Conservation (phyloP, 2,113 vertebrate genomes). For the Equus quagga region DNA sequence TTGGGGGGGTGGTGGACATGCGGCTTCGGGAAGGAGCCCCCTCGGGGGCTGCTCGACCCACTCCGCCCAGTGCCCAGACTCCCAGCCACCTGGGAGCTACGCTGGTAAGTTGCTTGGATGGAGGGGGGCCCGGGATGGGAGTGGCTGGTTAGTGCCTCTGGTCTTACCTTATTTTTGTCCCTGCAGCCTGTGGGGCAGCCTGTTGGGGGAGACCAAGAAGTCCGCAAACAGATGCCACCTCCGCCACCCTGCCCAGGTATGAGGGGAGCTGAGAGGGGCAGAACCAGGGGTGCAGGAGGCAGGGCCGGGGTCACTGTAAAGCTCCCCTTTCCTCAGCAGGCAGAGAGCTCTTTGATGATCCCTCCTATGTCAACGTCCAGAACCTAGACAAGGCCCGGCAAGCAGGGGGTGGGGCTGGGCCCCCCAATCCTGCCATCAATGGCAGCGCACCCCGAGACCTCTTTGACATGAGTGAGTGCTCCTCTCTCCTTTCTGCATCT, state of each 20-base stretch:
- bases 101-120: constrained; percentile 86
- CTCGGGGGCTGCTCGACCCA: constrained; percentile 49
- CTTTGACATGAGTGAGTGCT: constrained; percentile 96
- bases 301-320: neutral
- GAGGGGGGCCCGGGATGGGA: neutral
- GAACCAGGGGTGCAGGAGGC: neutral
- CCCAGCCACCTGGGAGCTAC: constrained; percentile 92
- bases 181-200: constrained; percentile 86
- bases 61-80: constrained; percentile 70
- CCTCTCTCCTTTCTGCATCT: neutral
- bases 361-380: constrained; percentile 97
- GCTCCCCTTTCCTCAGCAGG: constrained; percentile 56
- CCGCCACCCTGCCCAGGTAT: constrained; percentile 82
- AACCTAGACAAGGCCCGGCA: constrained; percentile 92
- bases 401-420: neutral
- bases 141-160: neutral
- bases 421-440: constrained; percentile 86
- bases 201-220: constrained; percentile 73
- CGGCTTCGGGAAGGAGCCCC: constrained; percentile 87
- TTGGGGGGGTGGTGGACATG: constrained; percentile 97
- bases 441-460: constrained; percentile 94
- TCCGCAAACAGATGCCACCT: constrained; percentile 82
- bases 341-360: constrained; percentile 94
- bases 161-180: constrained; percentile 22
- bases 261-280: neutral